phyloP scores from a whole-genome alignment of 2,113 vertebrate genomes.

The Microtus montanus region DNA sequence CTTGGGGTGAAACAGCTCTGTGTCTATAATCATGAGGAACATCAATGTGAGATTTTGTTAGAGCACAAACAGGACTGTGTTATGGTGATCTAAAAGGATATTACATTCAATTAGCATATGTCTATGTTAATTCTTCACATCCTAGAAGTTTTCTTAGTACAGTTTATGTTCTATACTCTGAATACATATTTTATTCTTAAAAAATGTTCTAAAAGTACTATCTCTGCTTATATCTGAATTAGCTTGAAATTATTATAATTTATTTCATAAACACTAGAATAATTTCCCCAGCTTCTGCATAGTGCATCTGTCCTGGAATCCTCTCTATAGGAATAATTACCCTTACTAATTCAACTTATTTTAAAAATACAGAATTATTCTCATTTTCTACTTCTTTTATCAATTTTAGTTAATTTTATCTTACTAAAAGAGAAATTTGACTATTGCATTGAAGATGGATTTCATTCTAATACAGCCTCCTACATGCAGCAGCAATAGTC shows the following conservation, averaged over 20 bases:
- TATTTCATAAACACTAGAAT: neutral
- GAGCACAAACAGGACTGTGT: neutral
- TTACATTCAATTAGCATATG: neutral
- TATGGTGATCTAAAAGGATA: neutral
- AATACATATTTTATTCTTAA: no score
- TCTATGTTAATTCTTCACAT: neutral
- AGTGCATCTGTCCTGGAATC: neutral
- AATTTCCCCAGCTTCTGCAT: neutral
- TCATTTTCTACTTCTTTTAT: neutral
- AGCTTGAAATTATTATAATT: neutral
- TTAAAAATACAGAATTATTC: conserved; percentile 20
- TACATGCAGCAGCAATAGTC: neutral
- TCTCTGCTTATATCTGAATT: neutral
- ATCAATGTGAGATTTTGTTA: neutral
- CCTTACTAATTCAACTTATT: neutral
- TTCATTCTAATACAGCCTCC: neutral
- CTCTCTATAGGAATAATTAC: neutral
- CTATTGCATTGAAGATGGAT: neutral
- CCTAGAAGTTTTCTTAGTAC: neutral
- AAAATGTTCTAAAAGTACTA: no score
- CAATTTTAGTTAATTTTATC: neutral
- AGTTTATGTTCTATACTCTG: neutral
- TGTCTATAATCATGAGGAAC: neutral
- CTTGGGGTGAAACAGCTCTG: neutral
- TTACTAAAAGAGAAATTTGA: neutral